Percentiles rank a stretch among this genome's conserved stretches.
Evolutionary conservation across 1,140 invertebrate genomes (phyloP).

Genomic region (Capitella teleta): DNA sequence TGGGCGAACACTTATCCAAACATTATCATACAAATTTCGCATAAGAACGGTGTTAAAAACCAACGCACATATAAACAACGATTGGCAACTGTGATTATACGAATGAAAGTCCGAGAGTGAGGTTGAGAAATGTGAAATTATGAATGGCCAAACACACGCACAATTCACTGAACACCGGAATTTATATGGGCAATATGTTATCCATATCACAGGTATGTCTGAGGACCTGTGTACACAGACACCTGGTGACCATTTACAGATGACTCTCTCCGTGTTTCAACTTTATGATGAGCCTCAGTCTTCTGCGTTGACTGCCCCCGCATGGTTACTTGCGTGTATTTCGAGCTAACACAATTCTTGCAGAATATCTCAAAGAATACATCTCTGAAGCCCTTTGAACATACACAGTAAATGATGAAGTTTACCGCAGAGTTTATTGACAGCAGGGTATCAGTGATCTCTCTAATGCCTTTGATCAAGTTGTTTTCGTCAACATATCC

Average conservation of each 20-base stretch:
- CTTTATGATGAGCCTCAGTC: neutral
- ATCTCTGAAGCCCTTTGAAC: slow-evolving; percentile 59
- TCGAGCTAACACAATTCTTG: neutral
- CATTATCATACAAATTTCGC: too few species aligned
- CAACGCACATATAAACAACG: too few species aligned
- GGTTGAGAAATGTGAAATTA: too few species aligned
- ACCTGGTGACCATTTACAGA: neutral
- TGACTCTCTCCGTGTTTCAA: neutral
- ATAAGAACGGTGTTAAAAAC: too few species aligned
- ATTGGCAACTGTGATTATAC: too few species aligned
- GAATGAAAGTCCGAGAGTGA: too few species aligned
- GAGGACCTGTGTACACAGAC: neutral
- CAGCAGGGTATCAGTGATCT: slow-evolving; percentile 62
- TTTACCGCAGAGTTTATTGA: slow-evolving; percentile 59
- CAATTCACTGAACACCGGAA: too few species aligned
- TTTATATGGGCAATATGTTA: too few species aligned
- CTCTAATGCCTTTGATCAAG: slow-evolving; percentile 47
- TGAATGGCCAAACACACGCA: too few species aligned
- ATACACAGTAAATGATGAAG: slow-evolving; percentile 64
- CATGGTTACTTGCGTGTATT: neutral
- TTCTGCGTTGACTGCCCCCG: neutral
- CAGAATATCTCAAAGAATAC: slow-evolving; percentile 24
- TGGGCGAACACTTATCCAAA: too few species aligned
- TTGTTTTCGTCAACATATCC: slow-evolving; percentile 35
- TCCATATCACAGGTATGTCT: neutral